Evolutionary conservation across 1,140 invertebrate genomes (phyloP).

Genomic region (Scaptomyza graminum): DNA sequence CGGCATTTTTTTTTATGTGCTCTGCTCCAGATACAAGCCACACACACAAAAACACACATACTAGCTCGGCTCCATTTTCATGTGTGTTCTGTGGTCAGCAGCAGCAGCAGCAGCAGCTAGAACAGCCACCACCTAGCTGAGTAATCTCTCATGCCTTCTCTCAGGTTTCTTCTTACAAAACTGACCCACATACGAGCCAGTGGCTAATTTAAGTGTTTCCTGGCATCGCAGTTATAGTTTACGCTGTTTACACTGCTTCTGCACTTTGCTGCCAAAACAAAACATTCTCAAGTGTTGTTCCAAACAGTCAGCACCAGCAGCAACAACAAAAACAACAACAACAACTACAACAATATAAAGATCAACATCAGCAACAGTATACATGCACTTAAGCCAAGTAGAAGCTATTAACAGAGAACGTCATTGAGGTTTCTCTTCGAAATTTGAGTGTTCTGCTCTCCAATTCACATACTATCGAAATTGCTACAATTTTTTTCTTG

Average conservation of each 20-base stretch:
- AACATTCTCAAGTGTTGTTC: conserved; percentile 63
- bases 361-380: background rate
- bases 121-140: conserved; percentile 37
- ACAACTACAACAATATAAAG: background rate
- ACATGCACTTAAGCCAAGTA: conserved; percentile 54
- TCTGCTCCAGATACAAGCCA: conserved; percentile 50
- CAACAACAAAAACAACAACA: background rate
- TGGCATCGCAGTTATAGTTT: conserved; percentile 77
- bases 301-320: conserved; percentile 9
- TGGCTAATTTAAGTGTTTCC: conserved; percentile 80
- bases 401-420: conserved; percentile 70
- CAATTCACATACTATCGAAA: conserved; percentile 50
- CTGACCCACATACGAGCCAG: conserved; percentile 74
- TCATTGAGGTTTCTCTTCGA: conserved; percentile 45
- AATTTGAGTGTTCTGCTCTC: conserved; percentile 59
- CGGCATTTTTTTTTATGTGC: conserved; percentile 54
- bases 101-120: conserved; percentile 18
- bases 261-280: conserved; percentile 81
- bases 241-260: conserved; percentile 72
- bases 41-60: background rate
- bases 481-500: conserved; percentile 18
- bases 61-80: conserved; percentile 53
- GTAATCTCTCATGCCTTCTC: conserved; percentile 69
- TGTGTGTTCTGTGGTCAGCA: conserved; percentile 57
- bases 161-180: conserved; percentile 72